Evolutionary conservation across 2,888 invertebrate genomes (phyloP), one percentile per base, ranked within the genome.

Genomic region (Pyrrhia umbra): DNA sequence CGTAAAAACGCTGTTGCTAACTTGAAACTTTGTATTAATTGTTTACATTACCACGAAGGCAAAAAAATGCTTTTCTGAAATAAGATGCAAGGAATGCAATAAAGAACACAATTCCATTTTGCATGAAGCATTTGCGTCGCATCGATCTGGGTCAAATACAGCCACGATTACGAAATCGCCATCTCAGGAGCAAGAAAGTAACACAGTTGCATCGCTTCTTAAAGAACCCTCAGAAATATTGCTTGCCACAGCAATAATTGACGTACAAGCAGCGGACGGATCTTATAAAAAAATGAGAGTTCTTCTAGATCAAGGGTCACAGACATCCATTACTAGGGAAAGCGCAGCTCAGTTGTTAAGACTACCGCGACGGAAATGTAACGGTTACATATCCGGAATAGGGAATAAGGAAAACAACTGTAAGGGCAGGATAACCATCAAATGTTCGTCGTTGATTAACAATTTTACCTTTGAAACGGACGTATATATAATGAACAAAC

Each of bases 281-380:
- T 50, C 58, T 10, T 50, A 50, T 20, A 15, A 58, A 13, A 58
- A 16, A 16, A 58, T 58, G 43, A 30, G 47, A 25, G 59, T 16
- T n/a, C 37, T 52, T 21, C 15, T 59, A 8, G 51, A 52, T 40
- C 42, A 40, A 40, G 40, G 52, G 3, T 52, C 40, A 9, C 52
- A 52, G 6, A 42, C 42, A 15, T 50, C 58, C 6, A 50, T 50
- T 9, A 42, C 50, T 16, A 58, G 10, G 8, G 50, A 58, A 43
- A 30, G 23, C 9, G 58, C 50, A 13, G 50, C 50, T 16, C 43
- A 58, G 50, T 18, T 42, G 13, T 16, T 58, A 52, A 25, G n/a
- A 9, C 16, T 52, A n/a, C 52, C n/a, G 6, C 25, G 52, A 1
- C 20, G 10, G 2, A 39, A 37, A 50, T 50, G 21, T 6, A 21